Conservation (phyloP, 2,113 vertebrate species). For the Tetrax tetrax region DNA sequence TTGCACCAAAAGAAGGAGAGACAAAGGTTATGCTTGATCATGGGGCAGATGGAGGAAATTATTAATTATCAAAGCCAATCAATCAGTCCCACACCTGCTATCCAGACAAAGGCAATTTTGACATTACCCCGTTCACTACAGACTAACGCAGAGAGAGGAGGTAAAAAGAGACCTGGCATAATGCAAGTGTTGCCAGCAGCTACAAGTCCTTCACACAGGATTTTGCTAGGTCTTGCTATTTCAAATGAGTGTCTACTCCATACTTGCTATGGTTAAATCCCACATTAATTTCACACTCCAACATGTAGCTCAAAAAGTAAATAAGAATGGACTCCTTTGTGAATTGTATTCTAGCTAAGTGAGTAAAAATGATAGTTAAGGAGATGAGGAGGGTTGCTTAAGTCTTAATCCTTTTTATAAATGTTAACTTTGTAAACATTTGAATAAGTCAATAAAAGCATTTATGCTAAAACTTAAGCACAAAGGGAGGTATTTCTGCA, state of each 20-base stretch:
- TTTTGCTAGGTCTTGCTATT: neutral
- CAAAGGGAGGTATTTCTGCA: neutral
- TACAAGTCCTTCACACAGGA: neutral
- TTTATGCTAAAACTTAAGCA: neutral
- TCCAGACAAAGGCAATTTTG: neutral
- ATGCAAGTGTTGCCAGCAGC: neutral
- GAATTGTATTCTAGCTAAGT: neutral
- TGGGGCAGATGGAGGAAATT: neutral
- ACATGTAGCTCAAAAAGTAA: neutral
- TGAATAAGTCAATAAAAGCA: neutral
- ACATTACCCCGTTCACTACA: neutral
- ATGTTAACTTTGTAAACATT: neutral
- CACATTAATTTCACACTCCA: neutral
- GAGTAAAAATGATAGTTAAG: neutral
- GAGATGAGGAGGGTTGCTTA: neutral
- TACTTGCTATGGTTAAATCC: neutral
- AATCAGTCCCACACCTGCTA: neutral
- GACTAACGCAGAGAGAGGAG: neutral
- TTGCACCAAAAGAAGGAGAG: neutral
- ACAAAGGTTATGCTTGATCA: neutral
- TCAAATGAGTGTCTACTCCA: neutral
- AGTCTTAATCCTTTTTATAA: neutral
- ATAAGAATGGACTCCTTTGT: accelerated
- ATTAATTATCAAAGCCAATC: neutral
- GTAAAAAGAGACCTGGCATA: neutral